A percentile compares a stretch with the other conserved stretches of the same genome.
Evolutionary conservation across 2,888 invertebrate genomes (phyloP).

Genomic region (Volucella zonaria): DNA sequence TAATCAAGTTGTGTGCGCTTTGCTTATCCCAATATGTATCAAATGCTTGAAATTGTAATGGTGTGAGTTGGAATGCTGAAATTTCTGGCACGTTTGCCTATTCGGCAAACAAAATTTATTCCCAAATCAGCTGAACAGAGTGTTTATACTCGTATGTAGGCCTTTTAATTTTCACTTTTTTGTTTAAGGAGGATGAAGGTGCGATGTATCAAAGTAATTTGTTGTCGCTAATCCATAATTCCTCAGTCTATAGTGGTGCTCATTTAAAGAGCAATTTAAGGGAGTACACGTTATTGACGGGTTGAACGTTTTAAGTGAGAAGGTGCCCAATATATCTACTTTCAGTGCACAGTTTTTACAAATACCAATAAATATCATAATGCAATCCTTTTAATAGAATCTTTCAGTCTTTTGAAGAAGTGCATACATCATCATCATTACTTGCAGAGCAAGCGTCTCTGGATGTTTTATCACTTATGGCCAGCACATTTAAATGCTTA

Average conservation of each 20-base stretch:
- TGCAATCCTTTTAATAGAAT: no score
- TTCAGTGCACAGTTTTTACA: no score
- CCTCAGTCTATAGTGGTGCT: constrained; percentile 3
- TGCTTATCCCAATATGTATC: background rate
- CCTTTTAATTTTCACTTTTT: no score
- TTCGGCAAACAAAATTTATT: constrained; percentile 63
- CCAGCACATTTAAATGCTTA: no score
- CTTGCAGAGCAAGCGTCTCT: no score
- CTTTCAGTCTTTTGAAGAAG: no score
- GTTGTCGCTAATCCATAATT: constrained; percentile 18
- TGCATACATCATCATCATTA: no score
- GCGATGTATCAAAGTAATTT: constrained; percentile 28
- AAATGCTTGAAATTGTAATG: background rate
- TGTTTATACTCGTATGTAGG: no score
- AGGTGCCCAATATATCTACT: background rate
- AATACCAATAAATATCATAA: no score
- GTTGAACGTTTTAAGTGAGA: background rate
- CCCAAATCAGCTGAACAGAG: constrained; percentile 38
- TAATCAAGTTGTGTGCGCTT: constrained; percentile 30
- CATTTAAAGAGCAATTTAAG: background rate
- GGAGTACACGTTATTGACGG: background rate
- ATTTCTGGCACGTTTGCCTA: constrained; percentile 34
- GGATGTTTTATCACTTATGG: no score
- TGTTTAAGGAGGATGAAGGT: background rate
- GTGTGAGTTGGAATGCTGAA: constrained; percentile 6